These are phyloP conservation scores for Trissolcus basalis DNA, from an alignment of 1,140 invertebrate species.

Conservation along the genomic window DNA sequence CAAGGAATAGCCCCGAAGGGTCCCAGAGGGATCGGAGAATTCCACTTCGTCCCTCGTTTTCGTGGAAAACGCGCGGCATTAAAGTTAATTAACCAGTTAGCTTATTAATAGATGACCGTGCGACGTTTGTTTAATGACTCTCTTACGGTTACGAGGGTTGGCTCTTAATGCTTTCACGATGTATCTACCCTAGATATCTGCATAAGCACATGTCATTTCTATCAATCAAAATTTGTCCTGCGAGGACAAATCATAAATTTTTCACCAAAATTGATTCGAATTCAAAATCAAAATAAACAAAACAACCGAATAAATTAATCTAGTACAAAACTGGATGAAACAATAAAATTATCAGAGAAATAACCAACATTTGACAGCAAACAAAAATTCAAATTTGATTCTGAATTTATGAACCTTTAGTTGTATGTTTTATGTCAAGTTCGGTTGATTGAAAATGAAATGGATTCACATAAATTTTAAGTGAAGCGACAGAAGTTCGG, in stretches of 20 bases:
- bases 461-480: background rate
- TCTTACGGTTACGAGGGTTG: slow-evolving; percentile 52
- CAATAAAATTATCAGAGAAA: too few species aligned
- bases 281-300: too few species aligned
- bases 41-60: slow-evolving; percentile 47
- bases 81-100: slow-evolving; percentile 57
- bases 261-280: too few species aligned
- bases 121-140: slow-evolving; percentile 53
- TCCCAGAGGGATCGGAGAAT: slow-evolving; percentile 42
- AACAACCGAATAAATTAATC: too few species aligned
- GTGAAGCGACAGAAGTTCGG: slow-evolving; percentile 2
- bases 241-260: too few species aligned
- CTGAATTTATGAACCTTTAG: background rate
- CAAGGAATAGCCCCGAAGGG: slow-evolving; percentile 58
- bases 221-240: too few species aligned
- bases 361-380: too few species aligned
- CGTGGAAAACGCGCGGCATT: slow-evolving; percentile 50
- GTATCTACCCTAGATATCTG: slow-evolving; percentile 47
- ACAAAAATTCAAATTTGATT: too few species aligned
- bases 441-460: background rate
- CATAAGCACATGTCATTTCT: slow-evolving; percentile 34
- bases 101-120: slow-evolving; percentile 57
- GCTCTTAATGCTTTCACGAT: slow-evolving; percentile 39
- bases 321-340: too few species aligned
- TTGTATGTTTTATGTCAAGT: background rate